Evolutionary conservation across 2,888 invertebrate genomes (phyloP).

Genomic region (Yponomeuta evonymella): DNA sequence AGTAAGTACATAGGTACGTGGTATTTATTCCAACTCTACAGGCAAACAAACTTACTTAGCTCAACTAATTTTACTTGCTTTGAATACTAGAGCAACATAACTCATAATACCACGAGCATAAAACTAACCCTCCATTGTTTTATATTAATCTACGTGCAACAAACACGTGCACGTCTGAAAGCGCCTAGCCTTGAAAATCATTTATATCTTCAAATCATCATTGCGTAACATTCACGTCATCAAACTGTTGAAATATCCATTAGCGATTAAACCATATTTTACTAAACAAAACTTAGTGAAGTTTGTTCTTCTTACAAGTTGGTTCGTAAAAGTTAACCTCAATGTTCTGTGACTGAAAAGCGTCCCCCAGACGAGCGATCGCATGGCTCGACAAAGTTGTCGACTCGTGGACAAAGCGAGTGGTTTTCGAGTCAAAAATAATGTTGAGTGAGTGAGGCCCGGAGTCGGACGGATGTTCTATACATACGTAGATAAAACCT

Average conservation of each 20-base stretch:
- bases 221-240: constrained; percentile 15
- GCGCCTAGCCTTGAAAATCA: constrained; percentile 62
- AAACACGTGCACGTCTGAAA: constrained; percentile 38
- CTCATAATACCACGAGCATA: too few species aligned
- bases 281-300: constrained; percentile 43
- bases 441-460: constrained; percentile 63
- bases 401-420: constrained; percentile 55
- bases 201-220: constrained; percentile 25
- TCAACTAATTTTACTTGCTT: too few species aligned
- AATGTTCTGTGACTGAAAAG: constrained; percentile 43
- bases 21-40: too few species aligned
- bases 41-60: too few species aligned
- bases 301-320: constrained; percentile 23
- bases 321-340: constrained; percentile 24
- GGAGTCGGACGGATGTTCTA: constrained; percentile 69
- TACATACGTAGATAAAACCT: constrained; percentile 76
- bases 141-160: constrained; percentile 16
- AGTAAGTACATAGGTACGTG: too few species aligned
- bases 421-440: constrained; percentile 56
- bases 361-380: constrained; percentile 45
- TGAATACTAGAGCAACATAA: too few species aligned
- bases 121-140: neutral
- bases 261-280: constrained; percentile 26
- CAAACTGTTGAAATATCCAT: constrained; percentile 13
- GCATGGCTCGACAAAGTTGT: constrained; percentile 64